A percentile compares a stretch with the other conserved stretches of the same genome.
phyloP scores from a whole-genome alignment of 2,797 vertebrate genomes.

The Galago senegalensis region DNA sequence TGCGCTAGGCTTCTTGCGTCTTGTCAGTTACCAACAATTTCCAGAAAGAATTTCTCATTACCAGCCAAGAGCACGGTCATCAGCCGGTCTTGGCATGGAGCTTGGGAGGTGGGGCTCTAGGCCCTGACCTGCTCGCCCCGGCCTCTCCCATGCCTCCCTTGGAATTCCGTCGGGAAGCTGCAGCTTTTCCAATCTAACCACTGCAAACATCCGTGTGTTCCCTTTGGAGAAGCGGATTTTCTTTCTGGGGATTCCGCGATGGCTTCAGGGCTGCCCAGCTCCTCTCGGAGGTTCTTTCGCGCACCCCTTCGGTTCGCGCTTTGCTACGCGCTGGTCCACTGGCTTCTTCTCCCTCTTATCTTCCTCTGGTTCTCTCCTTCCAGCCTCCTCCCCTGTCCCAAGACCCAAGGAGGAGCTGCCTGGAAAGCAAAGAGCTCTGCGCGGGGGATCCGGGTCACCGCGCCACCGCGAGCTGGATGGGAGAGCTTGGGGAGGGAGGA shows the following conservation, averaged over 20 bases:
- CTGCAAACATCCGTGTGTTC: neutral
- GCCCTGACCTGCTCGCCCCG: neutral
- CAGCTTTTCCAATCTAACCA: neutral
- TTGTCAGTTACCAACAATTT: neutral
- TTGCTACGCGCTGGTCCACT: neutral
- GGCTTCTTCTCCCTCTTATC: neutral
- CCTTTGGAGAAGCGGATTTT: neutral
- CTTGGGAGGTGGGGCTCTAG: neutral
- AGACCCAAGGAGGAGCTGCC: too few relatives aligned
- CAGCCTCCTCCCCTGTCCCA: too few relatives aligned
- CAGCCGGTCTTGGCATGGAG: neutral
- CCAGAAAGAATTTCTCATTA: neutral
- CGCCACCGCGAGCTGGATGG: neutral
- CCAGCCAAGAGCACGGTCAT: neutral
- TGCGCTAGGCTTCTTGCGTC: neutral
- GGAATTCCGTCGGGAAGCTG: neutral
- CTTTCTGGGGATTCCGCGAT: neutral
- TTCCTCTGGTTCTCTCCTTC: neutral
- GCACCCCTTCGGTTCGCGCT: neutral
- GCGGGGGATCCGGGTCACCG: neutral
- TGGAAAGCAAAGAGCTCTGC: neutral
- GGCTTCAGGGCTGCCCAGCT: neutral
- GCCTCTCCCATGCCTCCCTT: neutral
- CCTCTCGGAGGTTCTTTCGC: accelerated
- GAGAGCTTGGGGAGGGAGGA: neutral